These are phyloP conservation scores for Melanotaenia boesemani DNA, from an alignment of 2,797 vertebrate genomes.

Conservation along the genomic window DNA sequence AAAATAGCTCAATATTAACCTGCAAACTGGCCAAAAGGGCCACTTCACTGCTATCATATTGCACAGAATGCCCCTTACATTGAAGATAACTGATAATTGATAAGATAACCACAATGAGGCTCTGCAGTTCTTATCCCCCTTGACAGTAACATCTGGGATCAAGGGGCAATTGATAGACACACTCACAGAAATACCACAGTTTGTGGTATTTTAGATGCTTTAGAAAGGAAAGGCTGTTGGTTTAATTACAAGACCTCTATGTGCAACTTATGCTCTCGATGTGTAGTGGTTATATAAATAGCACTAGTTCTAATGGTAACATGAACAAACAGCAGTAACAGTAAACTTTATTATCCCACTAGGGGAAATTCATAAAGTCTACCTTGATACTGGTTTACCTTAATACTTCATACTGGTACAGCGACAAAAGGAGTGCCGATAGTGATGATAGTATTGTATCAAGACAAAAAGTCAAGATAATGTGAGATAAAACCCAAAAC, in stretches of 20 bases:
- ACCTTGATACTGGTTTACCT: no score
- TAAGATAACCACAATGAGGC: background rate
- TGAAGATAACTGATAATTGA: background rate
- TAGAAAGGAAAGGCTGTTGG: background rate
- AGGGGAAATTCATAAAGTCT: no score
- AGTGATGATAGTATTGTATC: background rate
- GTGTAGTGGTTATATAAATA: background rate
- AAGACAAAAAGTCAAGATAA: background rate
- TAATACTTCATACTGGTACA: background rate
- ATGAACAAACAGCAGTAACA: background rate
- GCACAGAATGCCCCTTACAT: no score
- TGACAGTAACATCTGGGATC: background rate
- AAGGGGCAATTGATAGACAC: background rate
- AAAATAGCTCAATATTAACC: conserved; percentile 19
- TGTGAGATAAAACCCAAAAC: background rate
- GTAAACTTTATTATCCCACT: no score
- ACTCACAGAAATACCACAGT: background rate
- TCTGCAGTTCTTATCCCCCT: background rate
- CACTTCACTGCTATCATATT: conserved; percentile 5
- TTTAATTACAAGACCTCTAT: background rate
- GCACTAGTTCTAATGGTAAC: background rate
- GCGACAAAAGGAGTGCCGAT: background rate
- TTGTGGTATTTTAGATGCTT: background rate
- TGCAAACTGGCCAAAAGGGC: conserved; percentile 16
- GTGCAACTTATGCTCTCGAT: background rate